Base-by-base conservation (phyloP, 1,140 invertebrate species). In the Ridgeia piscesae region DNA sequence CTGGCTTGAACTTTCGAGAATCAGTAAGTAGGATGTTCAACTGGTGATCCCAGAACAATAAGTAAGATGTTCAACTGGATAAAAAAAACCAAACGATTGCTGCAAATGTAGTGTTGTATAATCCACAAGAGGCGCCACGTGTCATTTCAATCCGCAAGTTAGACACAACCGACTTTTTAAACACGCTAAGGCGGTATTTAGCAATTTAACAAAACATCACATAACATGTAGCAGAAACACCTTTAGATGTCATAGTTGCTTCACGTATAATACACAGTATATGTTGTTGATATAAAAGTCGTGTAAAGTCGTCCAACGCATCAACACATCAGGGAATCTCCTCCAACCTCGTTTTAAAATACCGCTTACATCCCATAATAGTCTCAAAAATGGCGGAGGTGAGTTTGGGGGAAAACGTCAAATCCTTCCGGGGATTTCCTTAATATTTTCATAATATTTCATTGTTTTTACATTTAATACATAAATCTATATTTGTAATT, bases 341-440 rank as follows among this genome's bases (percentile, higher is more conserved):
- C 34, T 90, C 17, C 34, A n/a, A 94, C 95, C 95, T 95, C 95
- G 95, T 94, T 94, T 95, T 95, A 94, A 89, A 89, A 88, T 91
- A 35, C n/a, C 92, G 93, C 93, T 94, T 94, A 93, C 93, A 94
- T 94, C 94, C 94, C 94, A 94, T 94, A 94, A 94, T 94, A 94
- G 93, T 93, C 91, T 91, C 92, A 93, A 95, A 94, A 93, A 95
- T 95, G 95, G 95, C 95, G 94, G 95, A 95, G 94, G 95, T 95
- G 94, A 94, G 94, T 94, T 89, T 92, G 33, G 48, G 35, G 88
- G 34, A 92, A 91, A 91, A 92, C 42, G 92, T 93, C 58, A 77
- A 77, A 21, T 77, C 58, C 58, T 77, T 9, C 17, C 58, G 58
- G 93, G 93, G 94, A 93, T 94, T 93, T 93, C 92, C 92, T 89